These are phyloP conservation scores for Pocillopora grandis DNA, from an alignment of 92 coral and sea anemone genomes.

Conservation along the genomic window DNA sequence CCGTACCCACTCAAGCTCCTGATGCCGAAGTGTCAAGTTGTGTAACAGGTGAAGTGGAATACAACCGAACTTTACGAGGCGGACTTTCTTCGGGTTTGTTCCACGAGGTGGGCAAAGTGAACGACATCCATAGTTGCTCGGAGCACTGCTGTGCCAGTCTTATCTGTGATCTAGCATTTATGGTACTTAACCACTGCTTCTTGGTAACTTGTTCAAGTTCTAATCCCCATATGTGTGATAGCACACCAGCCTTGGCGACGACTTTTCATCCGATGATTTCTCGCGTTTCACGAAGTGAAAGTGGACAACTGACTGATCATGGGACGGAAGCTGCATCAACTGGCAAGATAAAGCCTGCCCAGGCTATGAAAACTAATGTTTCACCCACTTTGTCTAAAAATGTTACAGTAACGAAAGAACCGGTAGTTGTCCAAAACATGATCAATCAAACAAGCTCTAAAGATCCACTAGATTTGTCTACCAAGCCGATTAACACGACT, in stretches of 20 bases:
- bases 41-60: conserved; percentile 54
- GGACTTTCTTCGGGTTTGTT: conserved; percentile 86
- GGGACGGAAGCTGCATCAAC: background rate
- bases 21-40: conserved; percentile 39
- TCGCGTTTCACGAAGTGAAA: conserved; percentile 45
- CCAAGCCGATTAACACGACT: background rate
- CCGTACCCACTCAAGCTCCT: conserved; percentile 17
- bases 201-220: conserved; percentile 84
- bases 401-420: background rate
- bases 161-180: conserved; percentile 81
- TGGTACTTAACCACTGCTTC: conserved; percentile 83
- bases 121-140: conserved; percentile 66
- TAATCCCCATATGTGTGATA: conserved; percentile 70
- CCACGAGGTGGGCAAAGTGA: conserved; percentile 61
- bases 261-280: conserved; percentile 86
- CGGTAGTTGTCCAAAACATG: too few relatives aligned
- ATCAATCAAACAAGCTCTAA: background rate
- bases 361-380: background rate
- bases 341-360: background rate
- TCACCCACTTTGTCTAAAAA: background rate
- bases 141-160: conserved; percentile 75
- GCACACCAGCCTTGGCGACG: conserved; percentile 80
- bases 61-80: conserved; percentile 85
- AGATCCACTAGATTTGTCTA: background rate
- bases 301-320: background rate